Percentiles rank a stretch among this genome's conserved stretches.
Evolutionary conservation across 2,888 invertebrate species (phyloP).

Genomic region (Scaptomyza parva): DNA sequence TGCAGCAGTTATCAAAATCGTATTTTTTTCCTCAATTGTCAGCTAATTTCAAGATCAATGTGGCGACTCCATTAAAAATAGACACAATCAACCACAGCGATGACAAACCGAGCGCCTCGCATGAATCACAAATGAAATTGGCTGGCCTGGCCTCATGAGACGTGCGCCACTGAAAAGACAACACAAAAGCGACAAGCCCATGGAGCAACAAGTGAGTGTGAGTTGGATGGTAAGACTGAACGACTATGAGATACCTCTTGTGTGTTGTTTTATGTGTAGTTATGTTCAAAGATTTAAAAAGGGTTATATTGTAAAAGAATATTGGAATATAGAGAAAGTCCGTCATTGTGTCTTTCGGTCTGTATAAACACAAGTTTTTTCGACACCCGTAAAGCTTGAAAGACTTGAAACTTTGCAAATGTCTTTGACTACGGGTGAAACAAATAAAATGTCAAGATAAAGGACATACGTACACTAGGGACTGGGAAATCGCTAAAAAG

Average conservation of each 20-base stretch:
- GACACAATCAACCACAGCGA: slow-evolving; percentile 28
- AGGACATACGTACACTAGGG: too few species aligned
- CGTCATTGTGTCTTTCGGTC: too few species aligned
- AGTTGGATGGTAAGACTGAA: background rate
- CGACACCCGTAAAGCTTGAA: too few species aligned
- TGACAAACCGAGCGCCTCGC: slow-evolving; percentile 32
- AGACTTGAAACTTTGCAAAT: too few species aligned
- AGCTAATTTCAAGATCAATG: slow-evolving; percentile 75
- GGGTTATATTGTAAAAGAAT: too few species aligned
- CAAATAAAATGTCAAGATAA: too few species aligned
- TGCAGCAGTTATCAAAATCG: slow-evolving; percentile 20
- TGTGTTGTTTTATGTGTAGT: too few species aligned
- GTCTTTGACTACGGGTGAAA: too few species aligned
- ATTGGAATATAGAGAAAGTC: too few species aligned
- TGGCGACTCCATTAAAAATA: slow-evolving; percentile 54
- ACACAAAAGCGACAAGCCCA: slow-evolving; percentile 40
- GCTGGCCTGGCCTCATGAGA: slow-evolving; percentile 16
- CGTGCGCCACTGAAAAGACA: slow-evolving; percentile 30
- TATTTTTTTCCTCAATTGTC: slow-evolving; percentile 55
- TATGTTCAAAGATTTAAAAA: too few species aligned
- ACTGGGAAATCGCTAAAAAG: too few species aligned
- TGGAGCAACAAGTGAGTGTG: slow-evolving; percentile 7
- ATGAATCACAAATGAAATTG: slow-evolving; percentile 73
- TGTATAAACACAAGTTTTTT: too few species aligned
- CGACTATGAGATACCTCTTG: slow-evolving; percentile 3